Evolutionary conservation across 2,797 vertebrate genomes (phyloP), one percentile per base, ranked within the genome.

Genomic region (Oophaga sylvatica): DNA sequence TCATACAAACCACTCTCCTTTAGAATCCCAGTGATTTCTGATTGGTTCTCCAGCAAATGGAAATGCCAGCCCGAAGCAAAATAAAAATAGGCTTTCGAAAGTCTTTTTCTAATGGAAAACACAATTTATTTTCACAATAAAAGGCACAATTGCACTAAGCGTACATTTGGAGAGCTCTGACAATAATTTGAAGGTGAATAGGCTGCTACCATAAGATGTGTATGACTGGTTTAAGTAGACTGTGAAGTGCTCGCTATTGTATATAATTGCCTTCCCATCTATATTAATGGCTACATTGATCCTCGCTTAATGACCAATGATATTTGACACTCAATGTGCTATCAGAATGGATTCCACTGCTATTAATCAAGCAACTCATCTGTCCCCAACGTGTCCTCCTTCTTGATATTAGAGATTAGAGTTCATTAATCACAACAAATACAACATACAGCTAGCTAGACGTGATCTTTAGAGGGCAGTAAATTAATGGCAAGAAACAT

Each of bases 291-390:
- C 88, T 85, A 91, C 88, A 88, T 85, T 86, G 0, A 76, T 91
- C 81, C 63, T 63, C 62, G 87, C 76, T 77, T 91, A 90, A 88
- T 88, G 90, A 80, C 83, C 89, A 81, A 88, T 90, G 63, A 91
- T 91, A 89, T 70, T 90, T 90, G 84, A 80, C 78, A 11, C 84
- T 88, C 86, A 84, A 87, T 62, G 85, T 89, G 82, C 91, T 85
- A 91, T 92, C 87, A 90, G 86, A 91, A 91, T 87, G 83, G 48
- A 11, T 84, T 77, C 53, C 48, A 88, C 87, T 89, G 35, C 88
- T 86, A 87, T 88, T 78, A 90, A 87, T 60, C 19, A 79, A 31
- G 60, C 71, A 70, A 26, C 76, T 20, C 82, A 62, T 73, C 81
- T 88, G 81, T 84, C 65, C 78, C 62, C 56, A 31, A 68, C 56